Conservation (phyloP, 2,888 invertebrate genomes). For the Polydrusus cervinus region DNA sequence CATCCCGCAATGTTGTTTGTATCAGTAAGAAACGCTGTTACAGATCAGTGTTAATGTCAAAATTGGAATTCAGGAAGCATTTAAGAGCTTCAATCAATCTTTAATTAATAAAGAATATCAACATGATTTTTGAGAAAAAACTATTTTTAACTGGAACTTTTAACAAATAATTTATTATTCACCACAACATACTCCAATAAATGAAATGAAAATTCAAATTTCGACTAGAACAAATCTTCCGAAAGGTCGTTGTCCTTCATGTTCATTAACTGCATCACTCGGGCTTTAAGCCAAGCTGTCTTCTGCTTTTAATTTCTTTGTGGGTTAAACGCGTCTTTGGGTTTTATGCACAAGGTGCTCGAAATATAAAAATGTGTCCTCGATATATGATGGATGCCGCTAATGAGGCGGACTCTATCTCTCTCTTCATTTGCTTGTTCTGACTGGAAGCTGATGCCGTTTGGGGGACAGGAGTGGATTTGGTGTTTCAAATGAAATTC, state of each 20-base stretch:
- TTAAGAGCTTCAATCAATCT: too few relatives aligned
- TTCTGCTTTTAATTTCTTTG: conserved; percentile 35
- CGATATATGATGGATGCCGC: conserved; percentile 53
- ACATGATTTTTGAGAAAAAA: too few relatives aligned
- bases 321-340: conserved; percentile 30
- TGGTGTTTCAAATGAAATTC: background rate
- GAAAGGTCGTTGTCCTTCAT: conserved; percentile 32
- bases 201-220: background rate
- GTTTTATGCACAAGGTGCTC: conserved; percentile 43
- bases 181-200: background rate
- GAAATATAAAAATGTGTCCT: conserved; percentile 51
- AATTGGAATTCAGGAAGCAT: too few relatives aligned
- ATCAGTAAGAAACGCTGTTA: too few relatives aligned
- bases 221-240: background rate
- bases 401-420: conserved; percentile 50
- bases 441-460: conserved; percentile 8
- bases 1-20: too few relatives aligned
- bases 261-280: conserved; percentile 41
- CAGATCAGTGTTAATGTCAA: too few relatives aligned
- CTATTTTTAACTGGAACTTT: too few relatives aligned
- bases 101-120: too few relatives aligned
- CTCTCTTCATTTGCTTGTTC: conserved; percentile 13
- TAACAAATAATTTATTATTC: too few relatives aligned
- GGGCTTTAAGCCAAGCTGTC: conserved; percentile 51
- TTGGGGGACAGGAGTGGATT: conserved; percentile 11